These are phyloP conservation scores for Tanytarsus gracilentus DNA, from an alignment of 2,888 invertebrate genomes.

Conservation along the genomic window DNA sequence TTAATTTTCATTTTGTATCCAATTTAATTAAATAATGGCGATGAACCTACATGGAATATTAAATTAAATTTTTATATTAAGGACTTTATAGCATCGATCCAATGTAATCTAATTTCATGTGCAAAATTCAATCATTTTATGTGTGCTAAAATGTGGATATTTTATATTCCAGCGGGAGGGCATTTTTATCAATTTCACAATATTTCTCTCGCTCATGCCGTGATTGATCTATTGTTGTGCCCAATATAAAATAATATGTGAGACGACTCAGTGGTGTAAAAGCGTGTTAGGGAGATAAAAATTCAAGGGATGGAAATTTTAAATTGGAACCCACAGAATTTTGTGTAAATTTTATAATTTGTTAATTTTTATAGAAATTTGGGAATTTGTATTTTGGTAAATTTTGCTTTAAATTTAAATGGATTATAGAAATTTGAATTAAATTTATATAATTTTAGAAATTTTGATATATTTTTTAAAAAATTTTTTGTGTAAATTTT, in stretches of 20 bases:
- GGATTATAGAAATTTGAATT: too few species aligned
- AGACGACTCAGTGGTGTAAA: too few species aligned
- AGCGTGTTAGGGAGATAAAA: too few species aligned
- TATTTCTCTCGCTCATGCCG: neutral
- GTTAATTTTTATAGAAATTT: too few species aligned
- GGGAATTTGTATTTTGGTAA: too few species aligned
- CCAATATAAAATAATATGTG: neutral
- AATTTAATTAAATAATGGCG: conserved; percentile 28
- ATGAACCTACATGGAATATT: conserved; percentile 3
- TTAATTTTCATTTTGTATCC: conserved; percentile 15
- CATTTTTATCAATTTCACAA: neutral
- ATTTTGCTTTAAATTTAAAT: too few species aligned
- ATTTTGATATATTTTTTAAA: too few species aligned
- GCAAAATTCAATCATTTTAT: conserved; percentile 14
- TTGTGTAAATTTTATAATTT: too few species aligned
- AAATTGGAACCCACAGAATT: too few species aligned
- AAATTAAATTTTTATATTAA: conserved; percentile 26
- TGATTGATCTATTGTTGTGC: conserved; percentile 26
- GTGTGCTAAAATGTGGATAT: neutral
- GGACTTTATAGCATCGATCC: conserved; percentile 12
- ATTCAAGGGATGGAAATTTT: too few species aligned
- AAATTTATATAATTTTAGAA: too few species aligned
- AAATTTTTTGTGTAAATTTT: too few species aligned
- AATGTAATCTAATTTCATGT: conserved; percentile 19
- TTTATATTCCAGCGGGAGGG: conserved; percentile 3